Conservation (phyloP, 2,888 invertebrate species). For the Elmis aenea region DNA sequence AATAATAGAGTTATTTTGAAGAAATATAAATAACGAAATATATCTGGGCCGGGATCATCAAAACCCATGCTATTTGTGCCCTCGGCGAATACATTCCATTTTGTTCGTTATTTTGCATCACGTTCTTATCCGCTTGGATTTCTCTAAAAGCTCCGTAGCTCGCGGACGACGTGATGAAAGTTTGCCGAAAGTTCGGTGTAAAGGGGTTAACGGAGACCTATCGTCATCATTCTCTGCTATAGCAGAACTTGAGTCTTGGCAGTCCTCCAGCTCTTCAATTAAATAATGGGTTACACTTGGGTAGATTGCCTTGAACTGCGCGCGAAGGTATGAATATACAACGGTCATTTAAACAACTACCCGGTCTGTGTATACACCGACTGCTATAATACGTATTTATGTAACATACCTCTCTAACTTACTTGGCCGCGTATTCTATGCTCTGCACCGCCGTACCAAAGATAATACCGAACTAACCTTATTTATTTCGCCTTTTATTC, state of each 20-base stretch:
- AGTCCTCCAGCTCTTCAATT: slow-evolving; percentile 30
- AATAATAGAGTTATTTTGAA: slow-evolving; percentile 16
- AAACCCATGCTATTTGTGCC: slow-evolving; percentile 14
- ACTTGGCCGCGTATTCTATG: no score
- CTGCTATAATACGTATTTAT: slow-evolving; percentile 9
- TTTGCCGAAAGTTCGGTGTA: slow-evolving; percentile 10
- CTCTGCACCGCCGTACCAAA: no score
- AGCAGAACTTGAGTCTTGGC: slow-evolving; percentile 24
- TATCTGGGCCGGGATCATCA: slow-evolving; percentile 13
- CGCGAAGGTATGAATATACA: slow-evolving; percentile 27
- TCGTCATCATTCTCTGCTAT: slow-evolving; percentile 19
- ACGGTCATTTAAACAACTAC: slow-evolving; percentile 22
- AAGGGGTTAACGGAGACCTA: slow-evolving; percentile 23
- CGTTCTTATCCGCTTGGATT: no score
- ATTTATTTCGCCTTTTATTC: no score
- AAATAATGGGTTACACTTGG: slow-evolving; percentile 31
- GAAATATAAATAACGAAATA: slow-evolving; percentile 13
- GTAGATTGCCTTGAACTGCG: slow-evolving; percentile 20
- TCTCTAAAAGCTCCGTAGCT: no score
- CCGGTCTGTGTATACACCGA: slow-evolving; percentile 9
- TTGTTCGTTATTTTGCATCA: slow-evolving; percentile 7
- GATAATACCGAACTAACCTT: no score
- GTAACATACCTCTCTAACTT: no score
- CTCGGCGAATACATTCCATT: slow-evolving; percentile 11
- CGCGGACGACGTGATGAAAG: no score